A percentile compares a stretch with the other conserved stretches of the same genome.
Evolutionary conservation across 1,140 invertebrate species (phyloP).

Genomic region (Triops longicaudatus): DNA sequence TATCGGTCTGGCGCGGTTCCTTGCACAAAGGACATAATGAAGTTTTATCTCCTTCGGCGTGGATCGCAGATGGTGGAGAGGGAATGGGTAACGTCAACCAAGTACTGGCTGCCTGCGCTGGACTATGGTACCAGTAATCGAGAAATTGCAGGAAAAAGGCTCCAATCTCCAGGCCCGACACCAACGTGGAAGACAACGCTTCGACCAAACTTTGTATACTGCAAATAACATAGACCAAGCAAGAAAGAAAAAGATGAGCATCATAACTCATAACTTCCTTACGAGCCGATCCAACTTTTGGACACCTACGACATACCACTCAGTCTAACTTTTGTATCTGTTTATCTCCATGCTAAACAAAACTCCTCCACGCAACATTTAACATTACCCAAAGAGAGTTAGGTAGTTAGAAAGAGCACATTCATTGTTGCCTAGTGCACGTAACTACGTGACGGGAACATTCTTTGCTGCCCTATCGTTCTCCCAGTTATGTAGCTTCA

Average conservation of each 20-base stretch:
- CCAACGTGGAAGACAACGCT: not conserved
- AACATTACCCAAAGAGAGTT: too few relatives aligned
- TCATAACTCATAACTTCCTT: too few relatives aligned
- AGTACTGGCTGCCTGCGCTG: not conserved
- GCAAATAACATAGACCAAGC: not conserved
- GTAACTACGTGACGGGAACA: too few relatives aligned
- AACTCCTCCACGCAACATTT: too few relatives aligned
- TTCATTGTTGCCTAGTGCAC: too few relatives aligned
- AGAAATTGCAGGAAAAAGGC: not conserved
- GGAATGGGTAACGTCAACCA: not conserved
- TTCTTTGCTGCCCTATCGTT: too few relatives aligned
- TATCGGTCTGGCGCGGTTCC: not conserved
- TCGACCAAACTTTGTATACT: not conserved
- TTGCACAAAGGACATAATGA: slow-evolving; percentile 8
- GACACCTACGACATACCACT: too few relatives aligned
- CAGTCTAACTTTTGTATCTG: too few relatives aligned
- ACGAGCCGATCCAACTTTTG: too few relatives aligned
- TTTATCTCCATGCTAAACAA: too few relatives aligned
- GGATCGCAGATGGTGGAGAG: not conserved
- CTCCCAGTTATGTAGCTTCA: too few relatives aligned
- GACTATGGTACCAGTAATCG: not conserved
- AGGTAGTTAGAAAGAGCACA: too few relatives aligned
- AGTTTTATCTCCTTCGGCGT: not conserved
- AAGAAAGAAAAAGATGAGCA: not conserved
- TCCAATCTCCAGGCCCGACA: not conserved